Evolutionary conservation across 1,140 invertebrate genomes (phyloP).

Genomic region (Temnothorax longispinosus): DNA sequence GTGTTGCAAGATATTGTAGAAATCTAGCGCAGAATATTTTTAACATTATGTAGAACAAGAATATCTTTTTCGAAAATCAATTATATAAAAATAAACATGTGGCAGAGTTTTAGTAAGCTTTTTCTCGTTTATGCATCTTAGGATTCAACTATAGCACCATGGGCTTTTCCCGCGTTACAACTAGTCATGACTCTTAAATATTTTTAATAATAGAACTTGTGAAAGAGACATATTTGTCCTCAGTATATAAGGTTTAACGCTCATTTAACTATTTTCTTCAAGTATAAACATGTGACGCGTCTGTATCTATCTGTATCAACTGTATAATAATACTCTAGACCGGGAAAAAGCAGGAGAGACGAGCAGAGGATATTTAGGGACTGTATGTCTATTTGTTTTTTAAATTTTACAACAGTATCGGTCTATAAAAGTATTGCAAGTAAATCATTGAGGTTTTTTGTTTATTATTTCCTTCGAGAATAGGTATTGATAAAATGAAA

Average conservation of each 20-base stretch:
- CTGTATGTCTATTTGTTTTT: conserved; percentile 76
- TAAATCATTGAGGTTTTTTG: not conserved
- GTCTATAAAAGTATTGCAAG: not conserved
- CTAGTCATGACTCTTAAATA: conserved; percentile 42
- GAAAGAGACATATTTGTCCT: not conserved
- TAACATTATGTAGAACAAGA: not conserved
- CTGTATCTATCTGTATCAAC: not conserved
- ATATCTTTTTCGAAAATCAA: not conserved
- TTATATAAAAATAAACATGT: not conserved
- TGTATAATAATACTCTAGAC: not conserved
- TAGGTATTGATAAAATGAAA: not conserved
- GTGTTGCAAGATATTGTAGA: not conserved
- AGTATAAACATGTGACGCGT: not conserved
- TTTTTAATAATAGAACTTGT: not conserved
- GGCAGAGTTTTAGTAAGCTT: not conserved
- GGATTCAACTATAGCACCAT: not conserved
- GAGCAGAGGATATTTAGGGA: conserved; percentile 56
- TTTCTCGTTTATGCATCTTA: conserved; percentile 34
- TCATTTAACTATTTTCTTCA: not conserved
- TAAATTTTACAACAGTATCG: too few relatives aligned
- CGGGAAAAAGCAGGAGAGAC: not conserved
- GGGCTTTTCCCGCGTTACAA: conserved; percentile 6
- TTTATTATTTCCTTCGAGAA: not conserved
- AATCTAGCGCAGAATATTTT: not conserved
- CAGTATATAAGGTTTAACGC: not conserved